A percentile compares a stretch with the other conserved stretches of the same genome.
Evolutionary conservation across 2,888 invertebrate genomes (phyloP).

Genomic region (Pachliopta kotzebuea): DNA sequence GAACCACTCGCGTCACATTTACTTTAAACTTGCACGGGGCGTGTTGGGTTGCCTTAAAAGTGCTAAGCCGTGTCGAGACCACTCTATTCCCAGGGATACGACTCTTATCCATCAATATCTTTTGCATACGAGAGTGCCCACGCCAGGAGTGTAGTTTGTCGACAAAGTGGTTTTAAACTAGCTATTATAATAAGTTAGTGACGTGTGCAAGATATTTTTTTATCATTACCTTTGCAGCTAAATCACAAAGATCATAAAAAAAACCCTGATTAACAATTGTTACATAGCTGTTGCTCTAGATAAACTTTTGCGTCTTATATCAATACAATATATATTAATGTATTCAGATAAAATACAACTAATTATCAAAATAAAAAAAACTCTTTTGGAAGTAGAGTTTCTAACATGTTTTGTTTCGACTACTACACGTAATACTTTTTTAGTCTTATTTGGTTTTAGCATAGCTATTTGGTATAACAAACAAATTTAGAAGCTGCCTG

Average conservation of each 20-base stretch:
- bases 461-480: no score
- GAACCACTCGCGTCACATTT: constrained; percentile 36
- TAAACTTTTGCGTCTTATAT: no score
- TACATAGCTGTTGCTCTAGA: no score
- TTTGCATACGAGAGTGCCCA: constrained; percentile 60
- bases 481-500: no score
- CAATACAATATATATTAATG: no score
- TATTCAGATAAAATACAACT: no score
- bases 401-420: no score
- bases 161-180: constrained; percentile 26
- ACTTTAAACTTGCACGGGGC: constrained; percentile 55
- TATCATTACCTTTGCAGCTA: background rate
- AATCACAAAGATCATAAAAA: background rate
- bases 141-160: constrained; percentile 39
- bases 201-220: background rate
- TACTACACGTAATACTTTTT: no score
- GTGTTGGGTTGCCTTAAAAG: constrained; percentile 62
- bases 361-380: no score
- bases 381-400: no score
- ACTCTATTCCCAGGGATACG: constrained; percentile 65
- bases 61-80: constrained; percentile 79
- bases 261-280: no score
- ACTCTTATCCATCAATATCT: constrained; percentile 79
- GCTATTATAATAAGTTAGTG: constrained; percentile 3
- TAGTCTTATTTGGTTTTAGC: no score